Base-by-base conservation (phyloP, 2,113 vertebrate genomes). In the Anser brachyrhynchus region DNA sequence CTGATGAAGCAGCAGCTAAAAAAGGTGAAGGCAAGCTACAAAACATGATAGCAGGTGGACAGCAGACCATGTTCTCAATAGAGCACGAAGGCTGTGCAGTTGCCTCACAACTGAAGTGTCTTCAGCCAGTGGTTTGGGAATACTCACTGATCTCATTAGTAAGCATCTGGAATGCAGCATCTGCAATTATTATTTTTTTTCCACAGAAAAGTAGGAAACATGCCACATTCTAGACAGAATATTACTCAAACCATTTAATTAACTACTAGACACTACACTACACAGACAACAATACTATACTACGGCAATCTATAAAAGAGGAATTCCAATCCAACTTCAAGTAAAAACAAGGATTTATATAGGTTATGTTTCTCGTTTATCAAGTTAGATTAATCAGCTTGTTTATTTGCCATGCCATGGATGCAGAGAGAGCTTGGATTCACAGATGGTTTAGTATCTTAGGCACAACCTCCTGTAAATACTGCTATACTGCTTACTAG, bases 71-170 rank as follows among this genome's bases (percentile, higher is more conserved):
- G 17, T 4, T 46, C 21, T 11, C 44, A 39, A 57, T 16, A 19
- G 39, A 54, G 35, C 64, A 83, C 25, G 37, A 31, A 25, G n/a
- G 31, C 54, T 33, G 51, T 37, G 41, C 39, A 33, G 26, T 54
- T 41, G 67, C 58, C 37, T 90, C 31, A 41, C 49, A 85, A 8
- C 0, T 35, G 5, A 51, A 66, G 29, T 8, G 9, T 43, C 71
- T 87, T 91, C 77, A 82, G 35, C 29, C 70, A 69, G 43, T 25
- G 51, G 77, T 82, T 95, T 92, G 55, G 84, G 43, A 93, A 87
- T 51, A 78, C 58, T 69, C 57, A 71, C 5, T 39, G 52, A 31
- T 74, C 44, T 90, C 85, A 72, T 84, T 90, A 93, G 80, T 57
- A 90, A 86, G 33, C 58, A 92, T 44, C 59, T 70, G 64, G n/a